Evolutionary conservation across 2,888 invertebrate genomes (phyloP), one percentile per base, ranked within the genome.

Genomic region (Scaptodrosophila latifasciaeformis): DNA sequence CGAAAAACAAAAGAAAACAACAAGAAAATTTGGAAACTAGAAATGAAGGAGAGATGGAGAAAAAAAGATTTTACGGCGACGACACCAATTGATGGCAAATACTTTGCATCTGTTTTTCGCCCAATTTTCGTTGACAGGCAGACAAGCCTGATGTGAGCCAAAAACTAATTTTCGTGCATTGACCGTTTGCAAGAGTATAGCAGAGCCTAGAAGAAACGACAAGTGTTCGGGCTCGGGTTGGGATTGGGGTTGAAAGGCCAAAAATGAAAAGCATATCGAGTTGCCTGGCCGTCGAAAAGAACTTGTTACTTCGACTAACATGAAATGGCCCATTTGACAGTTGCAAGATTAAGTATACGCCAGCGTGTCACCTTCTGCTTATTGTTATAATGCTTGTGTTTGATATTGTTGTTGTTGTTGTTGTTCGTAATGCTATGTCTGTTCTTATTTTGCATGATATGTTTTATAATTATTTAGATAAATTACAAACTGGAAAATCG

Each of bases 151-250:
- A 6, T 7, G 18, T 10, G 18, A 15, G 45, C 61, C 59, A 54
- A 70, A 79, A 63, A 66, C 60, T 53, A 64, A 72, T 81, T 70
- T 68, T 60, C 70, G 67, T 62, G 40, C 74, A 76, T 68, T 81
- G 71, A 76, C 24, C 24, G 24, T 5, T 24, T 7, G 24, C 24
- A 3, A 7, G 7, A 24, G 24, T 24, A 24, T 24, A 3, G 24
- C 3, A 24, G 3, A 5, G n/a, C 24, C 24, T 7, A 3, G 24
- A 3, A 24, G 7, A 24, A 24, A 7, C 24, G 7, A 24, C 24
- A 7, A 24, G 24, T 24, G 24, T 24, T n/a, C n/a, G n/a, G n/a
- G n/a, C n/a, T n/a, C n/a, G n/a, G n/a, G n/a, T n/a, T n/a, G n/a
- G n/a, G n/a, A n/a, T n/a, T n/a, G n/a, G n/a, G n/a, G n/a, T n/a